phyloP scores from a whole-genome alignment of 2,113 vertebrate genomes.

The Myotis lucifugus region DNA sequence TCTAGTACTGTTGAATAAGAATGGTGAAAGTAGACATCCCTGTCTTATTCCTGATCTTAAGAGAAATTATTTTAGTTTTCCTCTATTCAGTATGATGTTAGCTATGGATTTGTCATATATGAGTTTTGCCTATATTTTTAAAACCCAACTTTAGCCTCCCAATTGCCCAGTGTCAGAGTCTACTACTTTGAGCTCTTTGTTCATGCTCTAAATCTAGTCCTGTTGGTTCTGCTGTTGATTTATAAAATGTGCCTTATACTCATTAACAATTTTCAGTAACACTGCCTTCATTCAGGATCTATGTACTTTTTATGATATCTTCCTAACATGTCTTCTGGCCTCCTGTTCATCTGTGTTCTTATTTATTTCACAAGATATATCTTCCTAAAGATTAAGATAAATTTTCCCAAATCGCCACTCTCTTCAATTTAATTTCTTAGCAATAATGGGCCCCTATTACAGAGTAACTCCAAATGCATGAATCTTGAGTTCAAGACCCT shows the following conservation, averaged over 20 bases:
- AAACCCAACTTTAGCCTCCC: neutral
- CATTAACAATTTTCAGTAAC: neutral
- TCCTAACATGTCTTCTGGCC: neutral
- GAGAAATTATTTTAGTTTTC: neutral
- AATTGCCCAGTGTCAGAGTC: neutral
- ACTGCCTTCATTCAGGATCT: neutral
- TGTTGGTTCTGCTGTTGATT: neutral
- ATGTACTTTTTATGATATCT: neutral
- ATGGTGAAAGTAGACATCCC: neutral
- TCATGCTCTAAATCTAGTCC: neutral
- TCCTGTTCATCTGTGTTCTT: neutral
- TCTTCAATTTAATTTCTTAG: conserved; percentile 44
- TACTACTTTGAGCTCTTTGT: neutral
- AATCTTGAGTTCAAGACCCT: neutral
- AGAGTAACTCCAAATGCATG: neutral
- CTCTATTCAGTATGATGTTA: neutral
- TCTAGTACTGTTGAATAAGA: neutral
- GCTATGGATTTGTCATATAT: neutral
- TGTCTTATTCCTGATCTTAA: neutral
- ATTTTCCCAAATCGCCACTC: neutral
- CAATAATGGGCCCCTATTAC: neutral
- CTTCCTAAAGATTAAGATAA: neutral
- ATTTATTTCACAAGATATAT: neutral
- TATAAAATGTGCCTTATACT: neutral
- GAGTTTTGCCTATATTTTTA: neutral